These are phyloP conservation scores for Agonopterix heracliana DNA, from an alignment of 2,888 invertebrate species.

Conservation along the genomic window DNA sequence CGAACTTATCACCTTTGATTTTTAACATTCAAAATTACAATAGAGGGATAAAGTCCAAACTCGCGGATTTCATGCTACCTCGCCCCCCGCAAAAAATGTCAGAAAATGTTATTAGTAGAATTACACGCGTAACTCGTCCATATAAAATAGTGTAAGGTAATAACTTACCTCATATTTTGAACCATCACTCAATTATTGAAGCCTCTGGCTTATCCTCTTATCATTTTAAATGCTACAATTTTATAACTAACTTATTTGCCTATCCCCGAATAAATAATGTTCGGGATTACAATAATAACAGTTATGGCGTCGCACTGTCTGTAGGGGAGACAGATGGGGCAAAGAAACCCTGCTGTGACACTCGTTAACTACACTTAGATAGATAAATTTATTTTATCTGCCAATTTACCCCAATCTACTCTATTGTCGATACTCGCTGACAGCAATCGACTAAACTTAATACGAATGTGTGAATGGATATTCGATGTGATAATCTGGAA, in stretches of 20 bases:
- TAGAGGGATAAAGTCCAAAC: too few relatives aligned
- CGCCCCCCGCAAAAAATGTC: too few relatives aligned
- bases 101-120: too few relatives aligned
- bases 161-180: too few relatives aligned
- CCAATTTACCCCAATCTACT: conserved; percentile 70
- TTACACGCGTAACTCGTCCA: too few relatives aligned
- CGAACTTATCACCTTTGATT: too few relatives aligned
- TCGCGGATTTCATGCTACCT: too few relatives aligned
- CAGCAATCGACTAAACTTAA: conserved; percentile 46
- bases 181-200: too few relatives aligned
- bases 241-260: background rate
- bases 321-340: conserved; percentile 51
- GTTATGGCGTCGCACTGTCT: conserved; percentile 53
- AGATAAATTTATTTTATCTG: conserved; percentile 69
- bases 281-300: conserved; percentile 47
- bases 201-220: too few relatives aligned
- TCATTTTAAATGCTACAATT: too few relatives aligned
- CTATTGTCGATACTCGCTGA: conserved; percentile 54
- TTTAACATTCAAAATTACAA: too few relatives aligned
- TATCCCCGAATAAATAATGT: conserved; percentile 11
- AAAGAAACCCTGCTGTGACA: conserved; percentile 51
- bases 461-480: conserved; percentile 12
- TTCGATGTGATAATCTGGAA: background rate
- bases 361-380: conserved; percentile 62
- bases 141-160: too few relatives aligned